Evolutionary conservation across 2,888 invertebrate species (phyloP).

Genomic region (Nowickia ferox): DNA sequence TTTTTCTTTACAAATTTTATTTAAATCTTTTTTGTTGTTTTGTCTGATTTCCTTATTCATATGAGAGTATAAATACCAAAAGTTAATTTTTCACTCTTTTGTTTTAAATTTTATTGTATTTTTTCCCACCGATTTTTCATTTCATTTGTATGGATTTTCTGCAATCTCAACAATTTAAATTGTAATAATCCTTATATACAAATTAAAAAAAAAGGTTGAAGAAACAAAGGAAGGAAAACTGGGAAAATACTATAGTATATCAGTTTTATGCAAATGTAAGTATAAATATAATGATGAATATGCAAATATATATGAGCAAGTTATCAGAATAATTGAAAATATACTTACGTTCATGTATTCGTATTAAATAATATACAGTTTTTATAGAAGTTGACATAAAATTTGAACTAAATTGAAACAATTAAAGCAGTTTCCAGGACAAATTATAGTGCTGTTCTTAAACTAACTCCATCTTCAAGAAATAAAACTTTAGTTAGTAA

Average conservation of each 20-base stretch:
- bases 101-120: constrained; percentile 26
- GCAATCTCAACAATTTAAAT: constrained; percentile 65
- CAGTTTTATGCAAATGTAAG: not conserved
- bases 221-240: not conserved
- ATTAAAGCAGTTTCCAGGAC: no score
- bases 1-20: constrained; percentile 21
- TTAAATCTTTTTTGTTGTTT: not conserved
- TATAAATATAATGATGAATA: not conserved
- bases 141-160: constrained; percentile 62
- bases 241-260: constrained; percentile 2
- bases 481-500: no score
- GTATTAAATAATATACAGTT: no score
- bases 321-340: not conserved
- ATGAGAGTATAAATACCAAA: constrained; percentile 40
- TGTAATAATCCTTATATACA: constrained; percentile 53
- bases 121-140: constrained; percentile 50
- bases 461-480: no score
- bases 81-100: constrained; percentile 33
- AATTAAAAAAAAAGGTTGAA: constrained; percentile 2
- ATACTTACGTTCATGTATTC: no score
- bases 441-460: no score
- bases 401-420: no score
- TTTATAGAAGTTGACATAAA: no score
- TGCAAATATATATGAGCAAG: not conserved
- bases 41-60: constrained; percentile 26